Base-by-base conservation (phyloP, 2,113 vertebrate species). In the Choloepus hoffmanni region DNA sequence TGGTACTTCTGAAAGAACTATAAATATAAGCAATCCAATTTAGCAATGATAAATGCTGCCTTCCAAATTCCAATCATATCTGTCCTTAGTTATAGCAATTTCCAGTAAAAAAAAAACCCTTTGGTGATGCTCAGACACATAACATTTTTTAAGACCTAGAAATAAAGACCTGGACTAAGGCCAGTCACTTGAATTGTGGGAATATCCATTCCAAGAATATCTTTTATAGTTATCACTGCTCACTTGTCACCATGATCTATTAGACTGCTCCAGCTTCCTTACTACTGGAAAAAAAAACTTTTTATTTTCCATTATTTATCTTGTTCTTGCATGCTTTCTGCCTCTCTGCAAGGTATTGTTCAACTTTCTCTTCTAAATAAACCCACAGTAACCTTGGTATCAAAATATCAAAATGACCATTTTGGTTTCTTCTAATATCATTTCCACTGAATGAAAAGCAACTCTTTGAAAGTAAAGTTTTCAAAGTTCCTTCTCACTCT, bases 31-130 rank as follows among this genome's bases (percentile, higher is more conserved):
- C 96, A 97, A 98, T 98, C 92, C 94, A 97, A 97, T 97, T 98
- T 97, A 98, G 92, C 85, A 96, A 96, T 97, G 98, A 98, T 96
- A 98, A 97, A 98, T 97, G 90, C 92, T 93, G 79, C 94, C 90
- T 98, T 98, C 98, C 95, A 97, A 97, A 98, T 97, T 98, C 96
- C 96, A 98, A 85, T 98, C 95, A 96, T 97, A 97, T 97, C 95
- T 98, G 95, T 92, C 97, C 87, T 97, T 97, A 98, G 98, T 98
- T 98, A 98, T 88, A 98, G 97, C 92, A 97, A 98, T 98, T 98
- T 98, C 87, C 95, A 98, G 96, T 84, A 36, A 89, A 92, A 98
- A 98, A 45, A 92, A 98, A 96, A 95, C 21, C 45, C 84, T 68
- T 87, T 96, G 89, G 93, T 97, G 91, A 96, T 97, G 53, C 93